Conservation (phyloP, 2,888 invertebrate genomes). For the Dasysyrphus tricinctus region DNA sequence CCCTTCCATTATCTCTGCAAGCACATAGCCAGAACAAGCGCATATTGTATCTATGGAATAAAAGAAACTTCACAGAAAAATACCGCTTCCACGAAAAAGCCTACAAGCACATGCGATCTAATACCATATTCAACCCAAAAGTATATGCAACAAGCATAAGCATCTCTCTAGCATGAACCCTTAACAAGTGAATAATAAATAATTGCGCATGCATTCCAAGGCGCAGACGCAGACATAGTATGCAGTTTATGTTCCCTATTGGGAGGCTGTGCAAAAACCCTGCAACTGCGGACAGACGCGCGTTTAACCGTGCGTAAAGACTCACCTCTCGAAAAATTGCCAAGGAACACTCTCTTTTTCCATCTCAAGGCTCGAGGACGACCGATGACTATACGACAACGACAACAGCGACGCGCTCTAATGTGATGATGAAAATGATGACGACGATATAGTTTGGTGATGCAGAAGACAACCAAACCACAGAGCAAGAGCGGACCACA, state of each 20-base stretch:
- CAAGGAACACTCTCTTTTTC: constrained; percentile 55
- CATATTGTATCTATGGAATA: constrained; percentile 50
- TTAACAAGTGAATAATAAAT: constrained; percentile 76
- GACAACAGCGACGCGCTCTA: constrained; percentile 56
- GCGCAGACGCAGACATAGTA: constrained; percentile 45
- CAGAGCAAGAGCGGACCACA: constrained; percentile 19
- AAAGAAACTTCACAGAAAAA: constrained; percentile 66
- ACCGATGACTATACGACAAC: constrained; percentile 33
- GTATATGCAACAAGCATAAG: constrained; percentile 68
- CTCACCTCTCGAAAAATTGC: constrained; percentile 70
- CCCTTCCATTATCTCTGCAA: constrained; percentile 52
- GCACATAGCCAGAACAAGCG: constrained; percentile 12
- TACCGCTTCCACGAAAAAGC: constrained; percentile 57
- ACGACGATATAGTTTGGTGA: constrained; percentile 57
- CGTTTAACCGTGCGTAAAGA: constrained; percentile 71
- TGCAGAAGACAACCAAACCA: constrained; percentile 52
- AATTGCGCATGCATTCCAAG: constrained; percentile 75
- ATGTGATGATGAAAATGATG: constrained; percentile 75
- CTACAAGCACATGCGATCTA: constrained; percentile 54
- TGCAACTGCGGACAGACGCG: constrained; percentile 39
- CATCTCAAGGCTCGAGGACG: constrained; percentile 32
- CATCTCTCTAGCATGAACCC: constrained; percentile 66
- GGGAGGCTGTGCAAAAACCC: constrained; percentile 42
- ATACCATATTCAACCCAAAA: constrained; percentile 74
- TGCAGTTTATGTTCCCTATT: constrained; percentile 61